Evolutionary conservation across 1,140 invertebrate genomes (phyloP).

Genomic region (Heliconius hewitsoni): DNA sequence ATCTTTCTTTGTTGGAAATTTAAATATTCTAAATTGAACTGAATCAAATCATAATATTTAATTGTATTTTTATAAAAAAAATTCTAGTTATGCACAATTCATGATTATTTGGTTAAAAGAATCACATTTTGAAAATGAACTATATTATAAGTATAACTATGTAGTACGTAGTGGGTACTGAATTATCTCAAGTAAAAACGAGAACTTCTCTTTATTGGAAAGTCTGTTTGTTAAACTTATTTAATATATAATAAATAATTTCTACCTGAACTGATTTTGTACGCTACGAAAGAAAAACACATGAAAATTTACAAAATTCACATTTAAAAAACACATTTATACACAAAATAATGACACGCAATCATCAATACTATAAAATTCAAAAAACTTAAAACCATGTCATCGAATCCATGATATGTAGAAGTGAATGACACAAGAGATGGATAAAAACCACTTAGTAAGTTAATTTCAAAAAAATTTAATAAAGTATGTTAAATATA

Average conservation of each 20-base stretch:
- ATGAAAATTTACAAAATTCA: conserved; percentile 12
- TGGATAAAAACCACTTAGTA: too few species aligned
- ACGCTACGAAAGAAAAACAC: conserved; percentile 19
- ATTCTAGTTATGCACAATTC: too few species aligned
- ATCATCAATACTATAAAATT: background rate
- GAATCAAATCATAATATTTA: background rate
- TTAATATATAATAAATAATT: conserved; percentile 19
- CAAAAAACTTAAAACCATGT: background rate
- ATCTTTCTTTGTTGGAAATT: background rate
- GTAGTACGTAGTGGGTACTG: background rate
- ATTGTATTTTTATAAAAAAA: too few species aligned
- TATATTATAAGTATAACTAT: too few species aligned
- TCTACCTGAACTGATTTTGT: conserved; percentile 22
- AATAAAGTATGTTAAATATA: too few species aligned
- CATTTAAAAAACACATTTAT: conserved; percentile 1
- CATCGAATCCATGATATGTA: background rate
- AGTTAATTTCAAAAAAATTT: too few species aligned
- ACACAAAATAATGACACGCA: conserved; percentile 8
- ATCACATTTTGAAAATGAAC: too few species aligned
- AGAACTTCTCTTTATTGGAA: conserved; percentile 10
- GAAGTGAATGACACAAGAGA: too few species aligned
- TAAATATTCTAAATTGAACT: background rate
- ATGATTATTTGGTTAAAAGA: too few species aligned
- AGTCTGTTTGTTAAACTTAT: background rate
- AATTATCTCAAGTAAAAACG: background rate